Evolutionary conservation across 37 sponge, comb jelly and placozoan genomes (phyloP), one percentile per base, ranked within the genome.

Genomic region (Eunapius fragilis): DNA sequence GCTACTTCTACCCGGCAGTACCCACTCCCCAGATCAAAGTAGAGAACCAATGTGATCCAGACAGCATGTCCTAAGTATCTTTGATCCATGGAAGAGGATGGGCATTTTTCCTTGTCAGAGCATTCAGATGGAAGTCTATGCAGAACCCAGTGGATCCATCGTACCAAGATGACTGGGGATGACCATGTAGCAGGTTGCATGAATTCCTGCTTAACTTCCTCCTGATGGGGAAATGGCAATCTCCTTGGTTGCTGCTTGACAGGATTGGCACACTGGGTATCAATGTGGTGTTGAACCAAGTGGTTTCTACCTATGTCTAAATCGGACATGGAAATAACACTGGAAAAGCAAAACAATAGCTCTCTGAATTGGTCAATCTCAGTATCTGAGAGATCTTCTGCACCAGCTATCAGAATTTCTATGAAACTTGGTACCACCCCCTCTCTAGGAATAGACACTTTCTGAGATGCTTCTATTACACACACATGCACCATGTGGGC

Each of bases 1-100:
- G 41, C 86, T 10, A 86, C 67, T n/a, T 69, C 73, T 38, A 86
- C 80, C 38, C 79, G 87, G 74, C 80, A 80, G 50, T 78, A 73
- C n/a, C 49, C 79, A 17, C 79, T 78, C 26, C 6, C 30, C 25
- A 85, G 34, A 28, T 81, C 79, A 25, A 86, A 7, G 73, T 37
- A 31, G 80, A 80, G 41, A 86, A 68, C 25, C 27, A 84, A 3
- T 76, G 45, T 30, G 75, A 25, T n/a, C 79, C 38, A 2, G 37
- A 27, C 69, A 85, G 71, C 19, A 23, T 35, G 30, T 86, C 80
- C 9, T 67, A 33, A 2, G 72, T 82, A 22, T 49, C 87, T 31
- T 86, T 71, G 12, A 86, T 82, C 35, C 73, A 35, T 10, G 87
- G 87, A 0, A 86, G 26, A 11, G 87, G 87, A 27, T 81, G 58